phyloP scores from a whole-genome alignment of 2,888 invertebrate species.

The Amblyteles armatorius region DNA sequence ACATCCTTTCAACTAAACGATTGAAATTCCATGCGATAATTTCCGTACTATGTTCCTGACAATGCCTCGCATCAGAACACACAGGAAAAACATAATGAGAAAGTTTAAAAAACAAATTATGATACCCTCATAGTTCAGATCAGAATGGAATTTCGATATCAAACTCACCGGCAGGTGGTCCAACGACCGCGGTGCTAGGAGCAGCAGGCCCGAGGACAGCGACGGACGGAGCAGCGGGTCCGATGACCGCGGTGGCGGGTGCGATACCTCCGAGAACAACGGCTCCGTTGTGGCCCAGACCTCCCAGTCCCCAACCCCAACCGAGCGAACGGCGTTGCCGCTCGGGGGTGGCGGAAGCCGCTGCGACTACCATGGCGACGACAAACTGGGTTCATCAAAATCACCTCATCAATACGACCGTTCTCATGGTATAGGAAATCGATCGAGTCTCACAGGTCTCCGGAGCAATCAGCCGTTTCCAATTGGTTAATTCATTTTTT shows the following conservation, averaged over 20 bases:
- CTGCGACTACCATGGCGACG: slow-evolving; percentile 70
- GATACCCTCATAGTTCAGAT: slow-evolving; percentile 10
- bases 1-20: neutral
- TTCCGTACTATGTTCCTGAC: neutral
- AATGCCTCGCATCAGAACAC: neutral
- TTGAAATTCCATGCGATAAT: neutral
- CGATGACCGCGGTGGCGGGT: slow-evolving; percentile 67
- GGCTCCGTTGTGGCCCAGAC: slow-evolving; percentile 72
- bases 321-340: slow-evolving; percentile 76
- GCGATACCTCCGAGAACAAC: slow-evolving; percentile 70
- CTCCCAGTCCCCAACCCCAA: slow-evolving; percentile 62
- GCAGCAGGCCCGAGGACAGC: slow-evolving; percentile 66
- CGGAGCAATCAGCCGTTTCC: neutral
- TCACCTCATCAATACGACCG: neutral
- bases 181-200: slow-evolving; percentile 67
- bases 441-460: neutral
- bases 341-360: slow-evolving; percentile 72
- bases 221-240: slow-evolving; percentile 64
- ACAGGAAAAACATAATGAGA: neutral
- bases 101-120: neutral
- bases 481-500: neutral
- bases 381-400: slow-evolving; percentile 67
- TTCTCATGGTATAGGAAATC: slow-evolving; percentile 10
- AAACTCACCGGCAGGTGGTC: slow-evolving; percentile 72
- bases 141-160: neutral